phyloP scores from a whole-genome alignment of 2,113 vertebrate genomes.

The Pyrgilauda ruficollis region DNA sequence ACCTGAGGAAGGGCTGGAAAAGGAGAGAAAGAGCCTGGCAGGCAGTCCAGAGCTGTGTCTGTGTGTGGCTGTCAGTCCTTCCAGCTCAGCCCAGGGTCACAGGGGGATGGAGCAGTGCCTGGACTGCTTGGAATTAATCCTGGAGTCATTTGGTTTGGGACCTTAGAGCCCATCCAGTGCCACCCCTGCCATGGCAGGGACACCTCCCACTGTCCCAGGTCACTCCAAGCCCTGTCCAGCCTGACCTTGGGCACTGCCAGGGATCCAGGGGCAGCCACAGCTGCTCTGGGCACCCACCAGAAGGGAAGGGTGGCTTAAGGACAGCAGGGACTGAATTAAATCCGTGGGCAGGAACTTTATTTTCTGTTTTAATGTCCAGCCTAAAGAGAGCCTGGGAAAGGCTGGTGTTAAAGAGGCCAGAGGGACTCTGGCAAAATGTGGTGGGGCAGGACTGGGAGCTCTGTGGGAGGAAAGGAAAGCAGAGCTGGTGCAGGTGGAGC shows the following conservation, averaged over 20 bases:
- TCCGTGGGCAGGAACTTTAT: neutral
- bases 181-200: neutral
- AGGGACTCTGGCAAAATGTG: neutral
- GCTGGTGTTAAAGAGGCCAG: neutral
- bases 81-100: rapidly evolving
- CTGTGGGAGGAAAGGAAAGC: neutral
- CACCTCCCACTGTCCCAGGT: neutral
- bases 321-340: neutral
- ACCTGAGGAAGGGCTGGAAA: neutral
- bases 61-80: neutral
- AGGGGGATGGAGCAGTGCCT: neutral
- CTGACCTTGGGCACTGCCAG: neutral
- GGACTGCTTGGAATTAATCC: neutral
- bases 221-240: neutral
- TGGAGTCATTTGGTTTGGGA: neutral
- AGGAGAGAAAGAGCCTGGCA: neutral
- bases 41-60: neutral
- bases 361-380: neutral
- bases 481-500: neutral
- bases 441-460: neutral
- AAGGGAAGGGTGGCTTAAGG: neutral
- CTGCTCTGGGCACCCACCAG: neutral
- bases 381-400: neutral
- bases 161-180: neutral
- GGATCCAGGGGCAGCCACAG: neutral